Evolutionary conservation across 1,140 invertebrate genomes (phyloP), one percentile per base, ranked within the genome.

Genomic region (Samia ricini): DNA sequence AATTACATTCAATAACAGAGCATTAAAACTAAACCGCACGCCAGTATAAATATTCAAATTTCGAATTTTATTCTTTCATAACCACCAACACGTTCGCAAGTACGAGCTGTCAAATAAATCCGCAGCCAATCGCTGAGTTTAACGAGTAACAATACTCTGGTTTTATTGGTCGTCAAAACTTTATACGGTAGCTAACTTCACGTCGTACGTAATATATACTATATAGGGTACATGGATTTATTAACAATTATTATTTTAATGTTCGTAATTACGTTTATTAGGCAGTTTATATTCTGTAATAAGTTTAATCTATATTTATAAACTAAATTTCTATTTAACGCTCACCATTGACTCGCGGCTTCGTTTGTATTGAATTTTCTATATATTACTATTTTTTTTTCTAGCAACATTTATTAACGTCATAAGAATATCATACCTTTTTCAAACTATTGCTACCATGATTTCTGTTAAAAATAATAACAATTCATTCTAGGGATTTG

Each of bases 51-150:
- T 57, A 63, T 29, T 20, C 21, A 50, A 59, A 59, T 59, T 59
- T 50, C 62, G 68, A 74, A 73, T 71, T 83, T 85, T 72, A 83
- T 81, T 71, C 70, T 75, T 64, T 74, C 66, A 77, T 77, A 58
- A 69, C 55, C 66, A 72, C n/a, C 74, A 56, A 64, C 77, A 50
- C 69, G 73, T 76, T 79, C 59, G 76, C 74, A n/a, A n/a, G n/a
- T 66, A 71, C 81, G 81, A 83, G 78, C 77, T 83, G 77, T 77
- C 78, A 72, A 79, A 85, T 88, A 88, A 85, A 85, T 84, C 79
- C 56, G 60, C 54, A 63, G 69, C 57, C 67, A 66, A 77, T 79
- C 68, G 72, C 20, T 66, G 60, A 56, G 50, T 76, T 83, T 83
- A 77, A 83, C 77, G 75, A 78, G 60, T 74, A 68, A 54, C 61